Evolutionary conservation across 2,797 vertebrate genomes (phyloP).

Genomic region (Leuciscus waleckii): DNA sequence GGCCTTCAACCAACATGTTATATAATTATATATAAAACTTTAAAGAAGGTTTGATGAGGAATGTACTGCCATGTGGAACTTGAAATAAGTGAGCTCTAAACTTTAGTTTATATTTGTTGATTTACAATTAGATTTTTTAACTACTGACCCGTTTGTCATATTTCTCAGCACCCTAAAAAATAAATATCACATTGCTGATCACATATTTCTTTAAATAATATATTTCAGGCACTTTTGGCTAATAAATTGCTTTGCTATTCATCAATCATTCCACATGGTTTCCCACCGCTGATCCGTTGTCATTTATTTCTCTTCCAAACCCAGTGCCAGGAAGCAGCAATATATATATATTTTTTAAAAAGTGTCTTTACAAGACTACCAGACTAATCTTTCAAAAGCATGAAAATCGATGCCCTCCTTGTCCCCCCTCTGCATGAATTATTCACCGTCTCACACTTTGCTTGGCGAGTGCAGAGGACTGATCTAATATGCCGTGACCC

Average conservation of each 20-base stretch:
- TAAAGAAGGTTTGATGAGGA: background rate
- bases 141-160: background rate
- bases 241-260: constrained; percentile 4
- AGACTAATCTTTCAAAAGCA: constrained; percentile 32
- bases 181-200: constrained; percentile 3
- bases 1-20: background rate
- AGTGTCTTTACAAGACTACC: constrained; percentile 21
- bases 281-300: background rate
- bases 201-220: background rate
- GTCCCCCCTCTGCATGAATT: background rate
- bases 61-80: background rate
- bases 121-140: background rate
- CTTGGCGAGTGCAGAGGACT: constrained; percentile 1
- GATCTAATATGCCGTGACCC: constrained; percentile 24
- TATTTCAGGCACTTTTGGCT: background rate
- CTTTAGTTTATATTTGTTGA: background rate
- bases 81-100: background rate
- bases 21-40: background rate
- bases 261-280: background rate
- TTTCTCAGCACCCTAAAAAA: background rate
- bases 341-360: background rate
- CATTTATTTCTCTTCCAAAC: background rate
- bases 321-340: background rate
- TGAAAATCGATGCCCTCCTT: constrained; percentile 18
- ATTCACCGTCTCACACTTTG: constrained; percentile 19